These are phyloP conservation scores for Pseudotriccus pelzelni DNA, from an alignment of 2,797 vertebrate genomes.

Conservation along the genomic window DNA sequence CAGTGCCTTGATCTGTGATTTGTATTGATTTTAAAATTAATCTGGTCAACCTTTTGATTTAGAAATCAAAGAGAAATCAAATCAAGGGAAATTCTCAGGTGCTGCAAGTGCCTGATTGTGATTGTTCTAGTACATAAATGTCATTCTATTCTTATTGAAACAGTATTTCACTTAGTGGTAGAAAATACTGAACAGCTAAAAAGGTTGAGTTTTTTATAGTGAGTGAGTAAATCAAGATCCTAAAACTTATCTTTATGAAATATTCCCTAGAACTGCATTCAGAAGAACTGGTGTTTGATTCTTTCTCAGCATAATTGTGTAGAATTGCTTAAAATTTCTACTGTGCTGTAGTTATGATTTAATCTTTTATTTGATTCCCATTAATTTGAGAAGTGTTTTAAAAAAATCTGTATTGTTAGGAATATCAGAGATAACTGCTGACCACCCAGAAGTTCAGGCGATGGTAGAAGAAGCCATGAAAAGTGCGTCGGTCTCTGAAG, in stretches of 20 bases:
- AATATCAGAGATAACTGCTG: slow-evolving; percentile 75
- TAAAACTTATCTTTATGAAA: background rate
- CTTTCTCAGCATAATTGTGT: background rate
- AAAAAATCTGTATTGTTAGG: background rate
- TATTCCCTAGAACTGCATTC: background rate
- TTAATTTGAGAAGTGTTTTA: background rate
- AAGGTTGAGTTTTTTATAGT: background rate
- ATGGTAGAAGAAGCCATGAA: slow-evolving; percentile 76
- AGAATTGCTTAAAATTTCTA: background rate
- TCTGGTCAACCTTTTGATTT: background rate
- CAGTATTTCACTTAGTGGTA: background rate
- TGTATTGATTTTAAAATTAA: background rate
- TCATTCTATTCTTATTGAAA: background rate
- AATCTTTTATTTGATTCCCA: background rate
- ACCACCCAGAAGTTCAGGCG: slow-evolving; percentile 84
- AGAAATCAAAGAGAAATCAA: background rate
- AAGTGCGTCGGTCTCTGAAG: slow-evolving; percentile 51
- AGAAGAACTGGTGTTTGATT: background rate
- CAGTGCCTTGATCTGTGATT: background rate
- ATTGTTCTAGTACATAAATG: background rate
- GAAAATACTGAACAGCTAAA: background rate
- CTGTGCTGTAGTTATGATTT: background rate
- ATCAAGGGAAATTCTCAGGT: background rate
- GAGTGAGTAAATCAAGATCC: background rate
- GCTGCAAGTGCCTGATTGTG: background rate